These are phyloP conservation scores for Villa cingulata DNA, from an alignment of 2,888 invertebrate genomes.

Conservation along the genomic window DNA sequence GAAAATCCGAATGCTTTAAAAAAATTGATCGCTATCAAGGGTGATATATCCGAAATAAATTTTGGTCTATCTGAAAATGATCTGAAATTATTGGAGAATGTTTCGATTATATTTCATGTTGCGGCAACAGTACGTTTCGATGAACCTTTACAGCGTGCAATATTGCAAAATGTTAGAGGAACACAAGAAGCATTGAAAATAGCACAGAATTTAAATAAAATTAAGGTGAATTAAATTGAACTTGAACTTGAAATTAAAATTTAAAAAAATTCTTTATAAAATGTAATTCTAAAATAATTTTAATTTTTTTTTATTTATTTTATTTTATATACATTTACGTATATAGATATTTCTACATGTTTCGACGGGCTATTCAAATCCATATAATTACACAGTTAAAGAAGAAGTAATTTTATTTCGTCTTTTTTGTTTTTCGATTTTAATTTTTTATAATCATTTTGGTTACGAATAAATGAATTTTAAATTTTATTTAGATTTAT, in stretches of 20 bases:
- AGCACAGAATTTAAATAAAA: neutral
- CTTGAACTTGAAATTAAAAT: too few relatives aligned
- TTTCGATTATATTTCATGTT: neutral
- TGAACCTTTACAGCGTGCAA: neutral
- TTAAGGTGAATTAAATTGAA: neutral
- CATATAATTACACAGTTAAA: constrained; percentile 51
- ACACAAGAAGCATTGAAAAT: neutral
- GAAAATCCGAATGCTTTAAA: neutral
- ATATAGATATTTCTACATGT: constrained; percentile 53
- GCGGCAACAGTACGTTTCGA: neutral
- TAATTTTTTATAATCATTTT: too few relatives aligned
- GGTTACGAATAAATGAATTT: too few relatives aligned
- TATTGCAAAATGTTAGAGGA: neutral
- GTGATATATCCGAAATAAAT: neutral
- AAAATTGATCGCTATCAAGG: neutral
- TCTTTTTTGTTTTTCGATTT: too few relatives aligned
- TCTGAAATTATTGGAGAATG: neutral
- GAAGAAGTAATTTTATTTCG: constrained; percentile 45
- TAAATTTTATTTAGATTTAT: constrained; percentile 40
- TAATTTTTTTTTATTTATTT: neutral
- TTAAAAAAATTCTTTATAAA: neutral
- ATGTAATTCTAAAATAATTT: neutral
- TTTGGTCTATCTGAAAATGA: neutral
- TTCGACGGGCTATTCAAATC: constrained; percentile 68
- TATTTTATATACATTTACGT: neutral